Evolutionary conservation across 2,797 vertebrate genomes (phyloP).

Genomic region (Epinephelus malabaricus): DNA sequence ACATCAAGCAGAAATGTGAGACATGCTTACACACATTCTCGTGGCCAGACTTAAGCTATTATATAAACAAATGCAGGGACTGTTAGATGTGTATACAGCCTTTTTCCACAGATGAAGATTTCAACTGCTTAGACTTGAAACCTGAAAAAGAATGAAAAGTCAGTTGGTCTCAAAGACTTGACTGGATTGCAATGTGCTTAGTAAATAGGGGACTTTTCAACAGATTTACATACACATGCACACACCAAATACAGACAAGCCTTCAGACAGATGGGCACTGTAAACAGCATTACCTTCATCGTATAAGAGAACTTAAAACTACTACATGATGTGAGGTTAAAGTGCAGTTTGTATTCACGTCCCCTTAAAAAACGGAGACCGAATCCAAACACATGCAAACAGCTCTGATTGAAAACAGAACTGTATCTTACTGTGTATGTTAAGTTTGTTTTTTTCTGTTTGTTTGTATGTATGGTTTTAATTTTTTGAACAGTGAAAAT

Average conservation of each 20-base stretch:
- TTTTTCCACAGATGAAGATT: slow-evolving; percentile 89
- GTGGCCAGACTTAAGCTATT: slow-evolving; percentile 89
- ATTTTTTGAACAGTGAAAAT: slow-evolving; percentile 83
- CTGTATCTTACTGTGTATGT: slow-evolving; percentile 86
- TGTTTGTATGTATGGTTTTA: slow-evolving; percentile 81
- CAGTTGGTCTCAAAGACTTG: slow-evolving; percentile 84
- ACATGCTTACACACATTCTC: slow-evolving; percentile 88
- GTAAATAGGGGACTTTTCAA: slow-evolving; percentile 83
- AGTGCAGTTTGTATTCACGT: slow-evolving; percentile 84
- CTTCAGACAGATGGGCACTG: slow-evolving; percentile 85
- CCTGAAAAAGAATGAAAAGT: slow-evolving; percentile 83
- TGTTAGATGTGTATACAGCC: slow-evolving; percentile 87
- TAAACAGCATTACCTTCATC: slow-evolving; percentile 85
- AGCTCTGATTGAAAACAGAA: slow-evolving; percentile 84
- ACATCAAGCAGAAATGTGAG: slow-evolving; percentile 84
- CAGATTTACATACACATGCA: slow-evolving; percentile 85
- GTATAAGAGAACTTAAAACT: slow-evolving; percentile 78
- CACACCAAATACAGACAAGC: slow-evolving; percentile 85
- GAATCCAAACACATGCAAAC: slow-evolving; percentile 85
- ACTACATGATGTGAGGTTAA: slow-evolving; percentile 81
- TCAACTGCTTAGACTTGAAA: slow-evolving; percentile 89
- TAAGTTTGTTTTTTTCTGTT: slow-evolving; percentile 59
- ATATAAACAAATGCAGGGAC: slow-evolving; percentile 88
- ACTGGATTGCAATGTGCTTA: slow-evolving; percentile 84
- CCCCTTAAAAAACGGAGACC: slow-evolving; percentile 73